Conservation (phyloP, 2,113 vertebrate genomes). For the Variabilichromis moorii region DNA sequence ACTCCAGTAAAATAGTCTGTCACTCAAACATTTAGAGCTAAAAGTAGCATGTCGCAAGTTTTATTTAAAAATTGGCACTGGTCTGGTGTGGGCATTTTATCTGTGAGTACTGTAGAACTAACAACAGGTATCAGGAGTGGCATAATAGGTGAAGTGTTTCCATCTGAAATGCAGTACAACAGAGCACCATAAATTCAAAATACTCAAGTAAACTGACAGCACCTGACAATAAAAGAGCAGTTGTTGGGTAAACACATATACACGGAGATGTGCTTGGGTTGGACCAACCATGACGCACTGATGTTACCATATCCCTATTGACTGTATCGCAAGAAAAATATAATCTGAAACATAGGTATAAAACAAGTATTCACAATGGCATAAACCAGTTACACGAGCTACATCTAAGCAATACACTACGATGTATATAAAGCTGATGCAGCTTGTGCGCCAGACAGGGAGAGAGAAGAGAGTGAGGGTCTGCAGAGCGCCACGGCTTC, state of each 20-base stretch:
- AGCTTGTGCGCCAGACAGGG: background rate
- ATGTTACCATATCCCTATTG: fast-evolving
- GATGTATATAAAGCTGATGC: background rate
- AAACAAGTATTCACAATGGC: background rate
- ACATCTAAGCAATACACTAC: background rate
- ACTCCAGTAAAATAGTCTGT: background rate
- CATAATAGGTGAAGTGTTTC: background rate
- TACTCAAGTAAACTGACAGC: background rate
- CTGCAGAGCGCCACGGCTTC: constrained; percentile 50
- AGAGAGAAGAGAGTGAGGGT: background rate
- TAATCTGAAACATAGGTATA: background rate
- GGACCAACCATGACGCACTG: background rate
- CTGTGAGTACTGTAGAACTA: background rate
- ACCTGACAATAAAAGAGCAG: background rate
- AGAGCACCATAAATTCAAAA: background rate
- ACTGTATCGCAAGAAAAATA: background rate
- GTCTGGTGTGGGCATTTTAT: background rate
- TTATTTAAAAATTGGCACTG: background rate
- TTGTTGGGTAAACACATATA: background rate
- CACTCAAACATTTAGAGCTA: background rate
- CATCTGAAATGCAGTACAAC: background rate
- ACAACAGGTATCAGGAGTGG: background rate
- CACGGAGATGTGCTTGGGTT: background rate
- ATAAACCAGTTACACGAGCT: background rate
- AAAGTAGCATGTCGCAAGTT: background rate